phyloP scores from a whole-genome alignment of 1,140 invertebrate species.

The Drosophila neocordata region DNA sequence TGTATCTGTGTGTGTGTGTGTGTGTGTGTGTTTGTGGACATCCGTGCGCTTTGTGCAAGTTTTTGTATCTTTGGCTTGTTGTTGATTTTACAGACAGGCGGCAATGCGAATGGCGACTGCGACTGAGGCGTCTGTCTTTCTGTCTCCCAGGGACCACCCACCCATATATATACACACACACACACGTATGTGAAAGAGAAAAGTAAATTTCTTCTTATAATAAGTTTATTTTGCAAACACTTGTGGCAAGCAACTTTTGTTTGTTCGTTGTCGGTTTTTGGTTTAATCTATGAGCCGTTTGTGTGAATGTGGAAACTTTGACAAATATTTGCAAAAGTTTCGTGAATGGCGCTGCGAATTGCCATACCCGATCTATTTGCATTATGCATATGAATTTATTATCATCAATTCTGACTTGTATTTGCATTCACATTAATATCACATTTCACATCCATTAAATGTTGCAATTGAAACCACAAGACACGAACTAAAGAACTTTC shows the following conservation, averaged over 20 bases:
- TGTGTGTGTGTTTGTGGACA: conserved; percentile 51
- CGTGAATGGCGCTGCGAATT: conserved; percentile 45
- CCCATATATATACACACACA: background rate
- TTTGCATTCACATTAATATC: conserved; percentile 67
- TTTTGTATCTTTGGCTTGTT: conserved; percentile 77
- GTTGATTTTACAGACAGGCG: conserved; percentile 77
- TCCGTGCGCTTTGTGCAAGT: conserved; percentile 68
- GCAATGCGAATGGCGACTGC: conserved; percentile 41
- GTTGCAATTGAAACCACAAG: conserved; percentile 20
- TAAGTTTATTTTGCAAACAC: conserved; percentile 82
- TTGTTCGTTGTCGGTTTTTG: conserved; percentile 70
- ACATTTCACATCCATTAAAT: conserved; percentile 20
- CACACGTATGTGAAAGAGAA: conserved; percentile 17
- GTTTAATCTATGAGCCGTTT: conserved; percentile 79
- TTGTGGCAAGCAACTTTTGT: conserved; percentile 82
- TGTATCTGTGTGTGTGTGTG: conserved; percentile 31
- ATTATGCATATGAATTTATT: conserved; percentile 79
- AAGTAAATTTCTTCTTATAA: conserved; percentile 82
- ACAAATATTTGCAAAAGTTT: conserved; percentile 80
- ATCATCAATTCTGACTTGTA: conserved; percentile 62
- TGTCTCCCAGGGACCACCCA: background rate
- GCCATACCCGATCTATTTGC: conserved; percentile 64
- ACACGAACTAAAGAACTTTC: too few species aligned
- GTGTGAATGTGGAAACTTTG: conserved; percentile 81
- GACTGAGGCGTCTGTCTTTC: conserved; percentile 7